phyloP scores from a whole-genome alignment of 2,888 invertebrate species.

The Cataglyphis rosenhaueri region DNA sequence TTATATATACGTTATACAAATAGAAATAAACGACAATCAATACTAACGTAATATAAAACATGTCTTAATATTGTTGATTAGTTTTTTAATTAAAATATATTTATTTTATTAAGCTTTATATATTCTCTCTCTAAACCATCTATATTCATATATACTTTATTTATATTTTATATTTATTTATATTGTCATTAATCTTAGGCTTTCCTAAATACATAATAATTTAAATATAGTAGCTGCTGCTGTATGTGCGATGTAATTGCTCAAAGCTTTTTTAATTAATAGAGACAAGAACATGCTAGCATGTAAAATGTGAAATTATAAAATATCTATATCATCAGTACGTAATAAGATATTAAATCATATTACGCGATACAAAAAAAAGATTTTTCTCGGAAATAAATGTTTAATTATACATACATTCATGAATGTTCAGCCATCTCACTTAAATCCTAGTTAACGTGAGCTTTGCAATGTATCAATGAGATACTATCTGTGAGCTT shows the following conservation, averaged over 20 bases:
- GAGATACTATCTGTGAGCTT: constrained; percentile 49
- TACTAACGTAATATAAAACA: constrained; percentile 1
- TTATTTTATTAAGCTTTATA: not conserved
- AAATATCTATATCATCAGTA: not conserved
- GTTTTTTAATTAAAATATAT: not conserved
- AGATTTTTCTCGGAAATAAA: constrained; percentile 11
- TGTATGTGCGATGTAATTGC: not conserved
- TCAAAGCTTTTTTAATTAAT: constrained; percentile 6
- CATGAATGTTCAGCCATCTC: constrained; percentile 27
- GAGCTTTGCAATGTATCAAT: constrained; percentile 52
- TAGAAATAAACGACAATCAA: constrained; percentile 8
- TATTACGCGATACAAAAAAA: not conserved
- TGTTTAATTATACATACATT: not conserved
- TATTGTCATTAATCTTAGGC: not conserved
- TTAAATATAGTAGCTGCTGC: not conserved
- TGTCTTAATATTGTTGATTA: not conserved
- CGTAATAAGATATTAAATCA: not conserved
- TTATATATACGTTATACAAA: not conserved
- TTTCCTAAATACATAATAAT: not conserved
- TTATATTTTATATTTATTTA: constrained; percentile 1
- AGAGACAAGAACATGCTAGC: not conserved
- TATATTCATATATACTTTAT: not conserved
- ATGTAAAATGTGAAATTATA: not conserved
- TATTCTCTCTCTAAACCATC: not conserved
- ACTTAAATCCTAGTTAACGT: constrained; percentile 50